Base-by-base conservation (phyloP, 1,140 invertebrate species). In the Lordiphosa clarofinis region DNA sequence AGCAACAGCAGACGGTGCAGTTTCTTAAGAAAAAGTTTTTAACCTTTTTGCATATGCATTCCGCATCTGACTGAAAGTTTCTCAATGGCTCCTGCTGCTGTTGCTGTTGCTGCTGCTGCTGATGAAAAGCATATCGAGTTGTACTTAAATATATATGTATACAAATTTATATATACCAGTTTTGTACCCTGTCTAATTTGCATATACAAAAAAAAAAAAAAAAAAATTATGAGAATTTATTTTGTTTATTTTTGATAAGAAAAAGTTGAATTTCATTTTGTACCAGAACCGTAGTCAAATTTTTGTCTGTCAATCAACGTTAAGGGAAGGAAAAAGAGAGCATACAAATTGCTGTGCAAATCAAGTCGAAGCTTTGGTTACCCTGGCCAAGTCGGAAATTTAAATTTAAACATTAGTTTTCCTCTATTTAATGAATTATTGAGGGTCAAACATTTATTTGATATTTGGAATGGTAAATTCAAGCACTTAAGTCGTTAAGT, bases 1-100 rank as follows among this genome's bases (percentile, higher is more conserved):
- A 52, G 69, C 64, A 59, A 39, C 73, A 78, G 52, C 56, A 48
- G 49, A 40, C 19, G 4, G 24, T 21, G 37, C 24, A 65, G 64
- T 47, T 46, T 64, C 24, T 47, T 21, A 8, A 13, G 24, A 46
- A 46, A 61, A 5, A 75, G 60, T 68, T 75, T 68, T 72, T 75
- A 68, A 73, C 64, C 72, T 67, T 55, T 73, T 72, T 68, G 59
- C 63, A 72, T 72, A 72, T 72, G 69, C 65, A 72, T 63, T 49
- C 21, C 24, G 24, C 24, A 28, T 37, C 50, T 54, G 28, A 28
- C 24, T 28, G 36, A 70, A 71, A 71, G 57, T 71, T 71, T 66
- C 6, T 28, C 24, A 28, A 28, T 28, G 24, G 24, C 24, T 28
- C 24, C 24, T 28, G 24, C 24, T 28, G 24, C 24, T 28, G 24